phyloP scores from a whole-genome alignment of 1,140 invertebrate species.

The Drosophila bipectinata region DNA sequence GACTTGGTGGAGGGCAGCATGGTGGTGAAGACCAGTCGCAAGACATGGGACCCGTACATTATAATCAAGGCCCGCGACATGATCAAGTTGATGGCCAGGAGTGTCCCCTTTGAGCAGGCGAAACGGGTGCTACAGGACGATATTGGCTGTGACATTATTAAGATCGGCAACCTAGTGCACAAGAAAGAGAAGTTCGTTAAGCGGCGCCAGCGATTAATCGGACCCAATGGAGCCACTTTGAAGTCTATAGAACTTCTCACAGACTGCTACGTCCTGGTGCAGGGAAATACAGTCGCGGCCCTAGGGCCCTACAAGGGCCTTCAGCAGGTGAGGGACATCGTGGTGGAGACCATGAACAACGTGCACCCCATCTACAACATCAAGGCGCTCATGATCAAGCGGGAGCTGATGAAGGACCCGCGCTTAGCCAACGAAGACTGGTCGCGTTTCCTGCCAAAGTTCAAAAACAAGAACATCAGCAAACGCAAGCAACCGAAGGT shows the following conservation, averaged over 20 bases:
- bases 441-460: conserved; percentile 98
- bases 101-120: conserved; percentile 98
- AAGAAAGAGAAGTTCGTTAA: conserved; percentile 99
- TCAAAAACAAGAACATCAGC: conserved; percentile 95
- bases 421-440: conserved; percentile 97
- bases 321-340: conserved; percentile 95
- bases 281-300: conserved; percentile 98
- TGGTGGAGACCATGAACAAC: conserved; percentile 99
- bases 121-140: conserved; percentile 94
- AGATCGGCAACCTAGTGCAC: conserved; percentile 95
- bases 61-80: conserved; percentile 98
- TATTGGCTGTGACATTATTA: conserved; percentile 97
- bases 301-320: conserved; percentile 98
- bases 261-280: conserved; percentile 98
- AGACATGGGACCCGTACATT: conserved; percentile 99
- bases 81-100: conserved; percentile 97
- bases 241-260: conserved; percentile 99
- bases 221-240: conserved; percentile 97
- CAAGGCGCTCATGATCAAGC: conserved; percentile 99
- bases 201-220: conserved; percentile 96
- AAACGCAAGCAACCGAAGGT: conserved; percentile 94
- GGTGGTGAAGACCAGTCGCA: conserved; percentile 96
- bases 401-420: conserved; percentile 96
- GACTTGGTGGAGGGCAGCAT: conserved; percentile 98
- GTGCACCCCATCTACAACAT: conserved; percentile 99